These are phyloP conservation scores for Campopleginae sp. DNA, from an alignment of 2,888 invertebrate species.

Conservation along the genomic window DNA sequence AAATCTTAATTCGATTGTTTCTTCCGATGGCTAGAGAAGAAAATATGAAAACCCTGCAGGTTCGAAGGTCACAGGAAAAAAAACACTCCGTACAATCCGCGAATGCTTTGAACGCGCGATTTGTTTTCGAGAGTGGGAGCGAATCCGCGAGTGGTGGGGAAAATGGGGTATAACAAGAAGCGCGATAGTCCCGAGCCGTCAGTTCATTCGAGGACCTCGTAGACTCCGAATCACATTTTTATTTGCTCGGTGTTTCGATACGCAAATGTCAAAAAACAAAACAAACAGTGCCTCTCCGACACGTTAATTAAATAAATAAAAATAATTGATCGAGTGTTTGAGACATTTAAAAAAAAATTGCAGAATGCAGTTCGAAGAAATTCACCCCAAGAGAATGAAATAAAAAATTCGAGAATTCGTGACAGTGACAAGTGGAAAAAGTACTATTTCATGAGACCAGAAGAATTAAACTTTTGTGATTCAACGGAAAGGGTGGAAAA, in stretches of 20 bases:
- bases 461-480: conserved; percentile 1
- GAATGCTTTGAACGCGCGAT: conserved; percentile 25
- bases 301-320: not conserved
- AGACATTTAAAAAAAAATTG: not conserved
- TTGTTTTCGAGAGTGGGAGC: conserved; percentile 56
- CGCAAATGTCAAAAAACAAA: not conserved
- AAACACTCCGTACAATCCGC: conserved; percentile 35
- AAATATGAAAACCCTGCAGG: conserved; percentile 72
- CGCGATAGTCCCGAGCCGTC: conserved; percentile 70
- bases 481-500: conserved; percentile 19
- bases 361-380: not conserved
- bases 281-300: not conserved
- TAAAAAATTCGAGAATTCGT: not conserved
- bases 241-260: not conserved
- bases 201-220: conserved; percentile 72
- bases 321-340: not conserved
- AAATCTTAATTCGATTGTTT: not conserved
- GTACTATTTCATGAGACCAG: conserved; percentile 3
- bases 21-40: not conserved
- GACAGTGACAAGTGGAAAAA: conserved; percentile 11
- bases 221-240: not conserved
- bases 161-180: conserved; percentile 71
- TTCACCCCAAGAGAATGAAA: not conserved
- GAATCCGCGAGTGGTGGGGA: conserved; percentile 49
- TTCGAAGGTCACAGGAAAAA: conserved; percentile 78